phyloP scores from a whole-genome alignment of 1,140 invertebrate genomes.

The Trialeurodes vaporariorum region DNA sequence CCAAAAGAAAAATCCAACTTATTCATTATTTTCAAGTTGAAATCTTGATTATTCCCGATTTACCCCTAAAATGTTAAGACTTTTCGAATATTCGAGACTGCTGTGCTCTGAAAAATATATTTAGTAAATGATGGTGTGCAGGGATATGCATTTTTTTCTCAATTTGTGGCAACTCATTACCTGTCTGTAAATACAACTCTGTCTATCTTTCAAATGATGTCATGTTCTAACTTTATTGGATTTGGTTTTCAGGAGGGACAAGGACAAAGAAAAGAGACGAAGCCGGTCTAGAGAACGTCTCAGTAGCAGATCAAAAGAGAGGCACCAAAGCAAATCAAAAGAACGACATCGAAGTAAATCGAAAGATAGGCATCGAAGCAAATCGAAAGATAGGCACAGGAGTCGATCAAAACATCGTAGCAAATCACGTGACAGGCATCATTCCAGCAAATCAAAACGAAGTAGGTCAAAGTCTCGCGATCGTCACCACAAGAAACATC shows the following conservation, averaged over 20 bases:
- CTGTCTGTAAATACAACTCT: neutral
- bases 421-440: slow-evolving; percentile 17
- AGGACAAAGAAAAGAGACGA: slow-evolving; percentile 7
- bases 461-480: slow-evolving; percentile 18
- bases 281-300: slow-evolving; percentile 14
- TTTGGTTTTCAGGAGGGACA: neutral
- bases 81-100: too few relatives aligned
- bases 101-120: too few relatives aligned
- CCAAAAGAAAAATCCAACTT: too few relatives aligned
- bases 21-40: too few relatives aligned
- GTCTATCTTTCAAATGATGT: neutral
- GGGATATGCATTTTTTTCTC: too few relatives aligned
- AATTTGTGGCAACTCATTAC: neutral
- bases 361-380: slow-evolving; percentile 14
- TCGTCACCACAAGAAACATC: slow-evolving; percentile 10
- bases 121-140: too few relatives aligned
- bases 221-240: too few relatives aligned
- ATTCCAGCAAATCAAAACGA: slow-evolving; percentile 17
- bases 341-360: slow-evolving; percentile 24
- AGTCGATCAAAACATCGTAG: slow-evolving; percentile 20
- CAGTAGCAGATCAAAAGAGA: slow-evolving; percentile 29
- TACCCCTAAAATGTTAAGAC: too few relatives aligned
- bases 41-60: too few relatives aligned
- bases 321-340: slow-evolving; percentile 29
- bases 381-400: slow-evolving; percentile 34